phyloP scores from a whole-genome alignment of 2,113 vertebrate species.

The Lagopus leucura region DNA sequence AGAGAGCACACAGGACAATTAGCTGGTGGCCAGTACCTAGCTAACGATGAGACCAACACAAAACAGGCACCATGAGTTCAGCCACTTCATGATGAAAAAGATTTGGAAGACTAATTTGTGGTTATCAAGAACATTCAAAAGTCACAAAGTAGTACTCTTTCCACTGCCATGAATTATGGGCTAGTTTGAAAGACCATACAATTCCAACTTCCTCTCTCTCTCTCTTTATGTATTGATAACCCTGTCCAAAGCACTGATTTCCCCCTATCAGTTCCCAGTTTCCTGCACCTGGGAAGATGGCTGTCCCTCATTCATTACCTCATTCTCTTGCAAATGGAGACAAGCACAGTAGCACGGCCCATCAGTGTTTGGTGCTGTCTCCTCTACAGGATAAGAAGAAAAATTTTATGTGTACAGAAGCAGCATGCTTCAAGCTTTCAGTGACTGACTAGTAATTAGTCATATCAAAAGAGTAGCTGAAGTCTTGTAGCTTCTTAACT shows the following conservation, averaged over 20 bases:
- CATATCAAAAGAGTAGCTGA: not conserved
- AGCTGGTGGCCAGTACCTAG: rapidly evolving
- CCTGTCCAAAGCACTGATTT: not conserved
- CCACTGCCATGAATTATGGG: not conserved
- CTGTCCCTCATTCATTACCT: not conserved
- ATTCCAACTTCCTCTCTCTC: not conserved
- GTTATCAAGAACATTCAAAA: not conserved
- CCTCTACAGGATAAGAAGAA: not conserved
- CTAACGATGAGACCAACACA: not conserved
- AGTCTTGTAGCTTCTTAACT: not conserved
- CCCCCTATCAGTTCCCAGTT: not conserved
- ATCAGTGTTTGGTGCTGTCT: not conserved
- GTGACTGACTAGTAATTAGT: not conserved
- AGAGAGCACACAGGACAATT: not conserved
- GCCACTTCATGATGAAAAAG: not conserved
- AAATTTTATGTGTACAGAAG: not conserved
- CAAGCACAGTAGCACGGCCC: not conserved
- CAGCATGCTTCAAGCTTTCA: not conserved
- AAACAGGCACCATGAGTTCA: not conserved
- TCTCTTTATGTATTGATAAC: not conserved
- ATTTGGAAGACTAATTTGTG: not conserved
- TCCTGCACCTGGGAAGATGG: not conserved
- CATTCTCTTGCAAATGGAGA: not conserved
- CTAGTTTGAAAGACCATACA: not conserved
- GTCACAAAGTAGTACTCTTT: not conserved